Evolutionary conservation across 2,113 vertebrate genomes (phyloP), one percentile per base, ranked within the genome.

Genomic region (Nothoprocta perdicaria): DNA sequence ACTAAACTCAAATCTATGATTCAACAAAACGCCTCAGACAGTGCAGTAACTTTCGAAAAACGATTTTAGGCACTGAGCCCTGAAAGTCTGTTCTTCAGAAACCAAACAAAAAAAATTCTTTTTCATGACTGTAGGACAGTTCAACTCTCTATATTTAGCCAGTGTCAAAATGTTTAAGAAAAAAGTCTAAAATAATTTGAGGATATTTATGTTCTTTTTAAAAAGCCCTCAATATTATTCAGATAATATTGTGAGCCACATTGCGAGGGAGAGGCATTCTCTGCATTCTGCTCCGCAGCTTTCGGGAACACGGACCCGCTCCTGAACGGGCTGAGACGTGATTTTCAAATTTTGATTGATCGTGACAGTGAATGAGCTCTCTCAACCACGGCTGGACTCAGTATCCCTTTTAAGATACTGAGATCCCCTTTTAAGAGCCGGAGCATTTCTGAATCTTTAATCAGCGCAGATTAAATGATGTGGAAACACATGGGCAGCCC

Each of bases 101-200:
- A 38, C 35, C 35, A 38, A 38, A 38, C 35, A 38, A 38, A 38
- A 38, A 38, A 38, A 38, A 38, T 38, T 91, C 86, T 71, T 60
- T 40, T 61, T 66, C n/a, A 3, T 4, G 79, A 76, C 10, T 10
- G 80, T 4, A 4, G 82, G 35, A 60, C 83, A 45, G 24, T 40
- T 85, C 81, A 38, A 4, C 27, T 60, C 69, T 53, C 38, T 26
- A 26, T 38, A 6, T 43, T 89, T 40, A 77, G 45, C 71, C 65
- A 12, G 50, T 8, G 41, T 88, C 92, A 86, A 80, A 84, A 88
- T 5, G 22, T 53, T 84, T 66, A n/a, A 69, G 82, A 68, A 90
- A 61, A 76, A 45, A n/a, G 55, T 92, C 79, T 90, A 60, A 89
- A 94, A 14, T 65, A 35, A 91, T 94, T 94, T 84, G 38, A 33